Evolutionary conservation across 2,113 vertebrate species (phyloP).

Genomic region (Balaeniceps rex): DNA sequence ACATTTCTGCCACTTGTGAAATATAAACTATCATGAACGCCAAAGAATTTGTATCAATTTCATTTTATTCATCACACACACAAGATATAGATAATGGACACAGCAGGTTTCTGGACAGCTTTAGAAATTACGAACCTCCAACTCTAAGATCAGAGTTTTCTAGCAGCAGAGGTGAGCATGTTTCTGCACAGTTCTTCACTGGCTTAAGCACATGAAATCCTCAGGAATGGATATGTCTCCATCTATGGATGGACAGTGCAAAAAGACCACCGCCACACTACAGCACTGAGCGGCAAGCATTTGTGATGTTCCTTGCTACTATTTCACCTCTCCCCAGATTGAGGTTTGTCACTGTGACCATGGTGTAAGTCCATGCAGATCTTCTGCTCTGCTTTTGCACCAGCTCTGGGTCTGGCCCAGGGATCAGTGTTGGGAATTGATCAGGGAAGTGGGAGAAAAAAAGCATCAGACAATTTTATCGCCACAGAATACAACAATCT

Average conservation of each 20-base stretch:
- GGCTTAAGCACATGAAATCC: neutral
- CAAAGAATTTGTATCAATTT: neutral
- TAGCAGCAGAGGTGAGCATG: fast-evolving
- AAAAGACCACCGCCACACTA: neutral
- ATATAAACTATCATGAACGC: neutral
- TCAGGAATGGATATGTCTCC: neutral
- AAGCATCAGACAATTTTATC: neutral
- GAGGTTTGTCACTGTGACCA: neutral
- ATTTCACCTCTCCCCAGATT: neutral
- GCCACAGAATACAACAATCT: neutral
- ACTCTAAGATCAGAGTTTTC: neutral
- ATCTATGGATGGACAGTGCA: neutral
- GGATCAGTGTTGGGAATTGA: neutral
- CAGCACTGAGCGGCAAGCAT: neutral
- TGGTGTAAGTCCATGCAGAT: neutral
- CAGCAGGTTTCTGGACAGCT: neutral
- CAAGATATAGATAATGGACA: neutral
- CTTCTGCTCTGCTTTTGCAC: neutral
- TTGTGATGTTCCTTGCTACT: neutral
- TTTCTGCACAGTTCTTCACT: neutral
- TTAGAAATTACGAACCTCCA: neutral
- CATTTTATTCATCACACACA: neutral
- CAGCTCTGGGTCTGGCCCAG: neutral
- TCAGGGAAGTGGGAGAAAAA: neutral
- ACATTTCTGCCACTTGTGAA: neutral